These are phyloP conservation scores for Harmothoe impar DNA, from an alignment of 2,888 invertebrate species.

Conservation along the genomic window DNA sequence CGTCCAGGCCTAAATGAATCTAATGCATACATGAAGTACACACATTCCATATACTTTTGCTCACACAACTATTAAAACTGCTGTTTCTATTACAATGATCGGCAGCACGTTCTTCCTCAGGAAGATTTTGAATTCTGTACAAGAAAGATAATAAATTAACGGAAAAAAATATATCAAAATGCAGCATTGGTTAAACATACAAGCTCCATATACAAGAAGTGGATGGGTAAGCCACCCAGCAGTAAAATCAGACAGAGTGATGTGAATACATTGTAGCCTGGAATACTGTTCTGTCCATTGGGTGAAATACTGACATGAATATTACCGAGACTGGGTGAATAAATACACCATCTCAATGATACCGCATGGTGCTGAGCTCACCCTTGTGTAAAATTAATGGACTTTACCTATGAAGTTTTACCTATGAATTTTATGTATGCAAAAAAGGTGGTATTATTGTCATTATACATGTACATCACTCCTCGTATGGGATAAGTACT, in stretches of 20 bases:
- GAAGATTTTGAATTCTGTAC: conserved; percentile 30
- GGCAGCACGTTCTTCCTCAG: not conserved
- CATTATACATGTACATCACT: too few relatives aligned
- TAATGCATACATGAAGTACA: not conserved
- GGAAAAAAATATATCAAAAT: conserved; percentile 17
- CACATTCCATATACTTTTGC: not conserved
- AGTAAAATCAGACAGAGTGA: not conserved
- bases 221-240: not conserved
- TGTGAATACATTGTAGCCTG: conserved; percentile 1
- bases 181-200: not conserved
- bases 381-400: too few relatives aligned
- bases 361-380: too few relatives aligned
- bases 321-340: not conserved
- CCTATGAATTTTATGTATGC: too few relatives aligned
- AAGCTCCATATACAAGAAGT: not conserved
- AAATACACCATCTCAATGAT: not conserved
- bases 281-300: not conserved
- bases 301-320: not conserved
- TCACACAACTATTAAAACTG: not conserved
- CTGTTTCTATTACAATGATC: not conserved
- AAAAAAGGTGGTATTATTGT: too few relatives aligned
- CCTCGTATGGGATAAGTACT: too few relatives aligned
- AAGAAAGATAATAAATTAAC: conserved; percentile 20
- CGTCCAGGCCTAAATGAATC: not conserved
- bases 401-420: too few relatives aligned